Evolutionary conservation across 1,140 invertebrate genomes (phyloP).

Genomic region (Anastrepha obliqua): DNA sequence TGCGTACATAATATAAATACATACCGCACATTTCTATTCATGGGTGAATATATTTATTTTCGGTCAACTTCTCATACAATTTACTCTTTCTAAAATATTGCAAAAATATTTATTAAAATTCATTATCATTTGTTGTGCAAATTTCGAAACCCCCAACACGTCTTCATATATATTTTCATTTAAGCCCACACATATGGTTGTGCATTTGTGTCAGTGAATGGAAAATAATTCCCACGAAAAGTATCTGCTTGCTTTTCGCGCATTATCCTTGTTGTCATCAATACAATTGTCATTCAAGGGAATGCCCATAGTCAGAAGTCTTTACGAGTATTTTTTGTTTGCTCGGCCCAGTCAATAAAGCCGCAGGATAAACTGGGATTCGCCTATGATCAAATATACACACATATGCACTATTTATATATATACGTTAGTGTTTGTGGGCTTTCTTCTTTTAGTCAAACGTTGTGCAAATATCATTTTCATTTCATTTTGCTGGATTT

Average conservation of each 20-base stretch:
- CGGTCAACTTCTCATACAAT: too few species aligned
- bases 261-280: slow-evolving; percentile 47
- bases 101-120: slow-evolving; percentile 16
- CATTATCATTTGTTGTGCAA: slow-evolving; percentile 53
- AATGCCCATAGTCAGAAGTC: neutral
- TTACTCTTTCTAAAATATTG: neutral
- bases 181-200: neutral
- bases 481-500: slow-evolving; percentile 51
- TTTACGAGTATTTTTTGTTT: slow-evolving; percentile 48
- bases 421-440: neutral
- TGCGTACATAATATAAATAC: too few species aligned
- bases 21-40: too few species aligned
- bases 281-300: slow-evolving; percentile 45
- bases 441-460: slow-evolving; percentile 24
- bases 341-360: slow-evolving; percentile 45
- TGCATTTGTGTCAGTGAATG: neutral
- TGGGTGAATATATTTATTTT: too few species aligned
- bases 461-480: slow-evolving; percentile 50
- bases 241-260: slow-evolving; percentile 21
- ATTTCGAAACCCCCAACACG: neutral
- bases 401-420: neutral
- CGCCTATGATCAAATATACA: neutral
- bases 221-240: slow-evolving; percentile 46
- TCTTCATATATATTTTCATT: neutral
- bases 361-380: slow-evolving; percentile 44